Evolutionary conservation across 2,888 invertebrate species (phyloP).

Genomic region (Sacculina carcini): DNA sequence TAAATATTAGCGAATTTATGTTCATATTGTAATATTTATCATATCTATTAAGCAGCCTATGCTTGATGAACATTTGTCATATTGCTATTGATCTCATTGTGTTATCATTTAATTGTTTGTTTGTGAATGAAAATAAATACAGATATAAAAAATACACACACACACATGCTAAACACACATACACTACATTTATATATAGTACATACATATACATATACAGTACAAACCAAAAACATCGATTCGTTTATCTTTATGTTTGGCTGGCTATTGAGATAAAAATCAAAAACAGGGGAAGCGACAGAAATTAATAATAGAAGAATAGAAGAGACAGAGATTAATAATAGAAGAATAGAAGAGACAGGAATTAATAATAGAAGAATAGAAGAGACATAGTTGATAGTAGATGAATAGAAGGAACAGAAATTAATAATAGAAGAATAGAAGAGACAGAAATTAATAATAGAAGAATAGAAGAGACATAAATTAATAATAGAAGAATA

Average conservation of each 20-base stretch:
- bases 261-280: background rate
- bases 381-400: background rate
- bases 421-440: background rate
- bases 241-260: background rate
- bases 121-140: too few relatives aligned
- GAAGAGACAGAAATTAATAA: constrained; percentile 5
- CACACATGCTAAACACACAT: too few relatives aligned
- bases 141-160: too few relatives aligned
- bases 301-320: background rate
- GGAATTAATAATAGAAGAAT: background rate
- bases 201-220: background rate
- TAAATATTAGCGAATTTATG: too few relatives aligned
- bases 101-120: too few relatives aligned
- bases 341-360: background rate
- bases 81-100: too few relatives aligned
- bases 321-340: background rate
- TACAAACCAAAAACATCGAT: background rate
- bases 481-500: too few relatives aligned
- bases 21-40: too few relatives aligned
- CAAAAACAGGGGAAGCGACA: constrained; percentile 1
- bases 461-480: too few relatives aligned
- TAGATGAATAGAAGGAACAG: background rate
- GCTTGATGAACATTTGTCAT: too few relatives aligned
- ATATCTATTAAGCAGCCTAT: too few relatives aligned
- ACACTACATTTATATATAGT: too few relatives aligned